Percentiles rank a stretch among this genome's conserved stretches.
These are phyloP conservation scores for Polypterus senegalus DNA, from an alignment of 2,113 vertebrate genomes.

Conservation along the genomic window DNA sequence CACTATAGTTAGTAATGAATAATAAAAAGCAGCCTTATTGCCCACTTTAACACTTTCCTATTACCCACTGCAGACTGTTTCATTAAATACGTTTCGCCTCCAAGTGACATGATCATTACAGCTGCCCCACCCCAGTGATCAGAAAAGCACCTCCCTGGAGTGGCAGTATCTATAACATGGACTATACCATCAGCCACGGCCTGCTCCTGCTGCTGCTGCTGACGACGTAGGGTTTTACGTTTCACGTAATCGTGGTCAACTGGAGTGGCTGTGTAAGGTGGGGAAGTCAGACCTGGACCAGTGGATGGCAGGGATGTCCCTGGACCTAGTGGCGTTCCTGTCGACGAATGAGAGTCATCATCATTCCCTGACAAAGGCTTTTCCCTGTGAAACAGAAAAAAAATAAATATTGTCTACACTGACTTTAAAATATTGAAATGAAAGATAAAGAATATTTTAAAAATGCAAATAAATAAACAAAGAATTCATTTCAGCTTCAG, in stretches of 20 bases:
- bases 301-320: slow-evolving; percentile 68
- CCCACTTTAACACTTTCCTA: slow-evolving; percentile 79
- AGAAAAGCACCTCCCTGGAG: slow-evolving; percentile 47
- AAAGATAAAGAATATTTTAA: no score
- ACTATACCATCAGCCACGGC: slow-evolving; percentile 95
- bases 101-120: slow-evolving; percentile 24
- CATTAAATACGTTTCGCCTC: slow-evolving; percentile 35
- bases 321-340: slow-evolving; percentile 56
- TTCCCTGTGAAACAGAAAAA: slow-evolving; percentile 50
- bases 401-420: neutral
- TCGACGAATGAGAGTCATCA: slow-evolving; percentile 82
- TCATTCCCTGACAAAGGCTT: slow-evolving; percentile 72
- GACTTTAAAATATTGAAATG: no score
- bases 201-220: slow-evolving; percentile 60
- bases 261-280: slow-evolving; percentile 93
- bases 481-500: no score
- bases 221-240: slow-evolving; percentile 93
- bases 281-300: slow-evolving; percentile 95
- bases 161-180: slow-evolving; percentile 77
- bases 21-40: slow-evolving; percentile 68
- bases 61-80: slow-evolving; percentile 47
- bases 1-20: slow-evolving; percentile 25
- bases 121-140: slow-evolving; percentile 46
- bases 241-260: slow-evolving; percentile 99
- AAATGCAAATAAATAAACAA: no score